Percentiles rank a stretch among this genome's conserved stretches.
Evolutionary conservation across 2,888 invertebrate species (phyloP).

Genomic region (Hesperia comma): DNA sequence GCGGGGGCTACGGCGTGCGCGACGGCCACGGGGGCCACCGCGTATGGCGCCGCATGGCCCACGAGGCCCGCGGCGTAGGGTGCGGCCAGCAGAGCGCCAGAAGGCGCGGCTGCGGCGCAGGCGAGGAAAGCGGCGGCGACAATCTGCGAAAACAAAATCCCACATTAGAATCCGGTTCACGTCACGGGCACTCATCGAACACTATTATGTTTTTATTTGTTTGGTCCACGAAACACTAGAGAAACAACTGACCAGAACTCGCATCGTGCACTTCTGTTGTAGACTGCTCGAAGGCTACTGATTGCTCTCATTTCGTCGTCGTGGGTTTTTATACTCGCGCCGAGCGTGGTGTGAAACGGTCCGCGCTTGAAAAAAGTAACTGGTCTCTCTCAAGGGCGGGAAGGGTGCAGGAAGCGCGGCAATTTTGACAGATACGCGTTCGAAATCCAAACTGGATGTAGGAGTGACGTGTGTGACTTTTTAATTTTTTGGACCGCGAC

Average conservation of each 20-base stretch:
- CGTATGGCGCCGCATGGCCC: slow-evolving; percentile 40
- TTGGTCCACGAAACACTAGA: slow-evolving; percentile 49
- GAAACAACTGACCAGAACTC: slow-evolving; percentile 76
- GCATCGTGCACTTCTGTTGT: slow-evolving; percentile 82
- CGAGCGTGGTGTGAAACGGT: slow-evolving; percentile 67
- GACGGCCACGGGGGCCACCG: slow-evolving; percentile 55
- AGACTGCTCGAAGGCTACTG: slow-evolving; percentile 83
- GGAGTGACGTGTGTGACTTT: slow-evolving; percentile 40
- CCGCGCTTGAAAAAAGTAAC: slow-evolving; percentile 78
- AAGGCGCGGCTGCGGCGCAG: slow-evolving; percentile 76
- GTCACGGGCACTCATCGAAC: slow-evolving; percentile 43
- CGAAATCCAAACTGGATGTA: slow-evolving; percentile 54
- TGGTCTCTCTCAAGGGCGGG: slow-evolving; percentile 77
- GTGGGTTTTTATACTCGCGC: slow-evolving; percentile 71
- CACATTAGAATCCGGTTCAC: slow-evolving; percentile 45
- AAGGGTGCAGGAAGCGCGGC: slow-evolving; percentile 78
- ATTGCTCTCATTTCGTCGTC: slow-evolving; percentile 73
- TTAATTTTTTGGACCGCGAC: background rate
- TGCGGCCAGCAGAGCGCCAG: slow-evolving; percentile 67
- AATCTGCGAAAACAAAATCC: slow-evolving; percentile 72
- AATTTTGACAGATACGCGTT: slow-evolving; percentile 63
- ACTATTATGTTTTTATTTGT: slow-evolving; percentile 44
- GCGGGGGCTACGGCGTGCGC: slow-evolving; percentile 56
- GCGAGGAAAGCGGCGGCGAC: slow-evolving; percentile 80
- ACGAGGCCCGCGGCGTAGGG: slow-evolving; percentile 53